Conservation (phyloP, 1,140 invertebrate species). For the Pseudomyrmex concolor region DNA sequence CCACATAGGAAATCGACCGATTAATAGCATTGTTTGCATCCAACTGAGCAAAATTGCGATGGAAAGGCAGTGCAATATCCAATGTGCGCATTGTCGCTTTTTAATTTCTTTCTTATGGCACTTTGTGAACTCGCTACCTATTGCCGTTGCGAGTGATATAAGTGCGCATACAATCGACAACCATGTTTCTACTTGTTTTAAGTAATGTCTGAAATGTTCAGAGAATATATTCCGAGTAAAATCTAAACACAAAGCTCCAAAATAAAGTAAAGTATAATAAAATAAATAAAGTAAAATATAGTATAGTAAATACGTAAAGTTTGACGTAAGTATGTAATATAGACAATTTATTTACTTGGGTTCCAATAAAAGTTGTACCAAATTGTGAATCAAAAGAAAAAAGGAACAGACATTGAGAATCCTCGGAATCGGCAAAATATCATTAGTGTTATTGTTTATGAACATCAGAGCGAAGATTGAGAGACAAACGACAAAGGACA, state of each 20-base stretch:
- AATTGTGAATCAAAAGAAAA: constrained; percentile 44
- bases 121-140: not conserved
- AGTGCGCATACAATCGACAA: constrained; percentile 64
- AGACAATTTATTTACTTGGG: constrained; percentile 50
- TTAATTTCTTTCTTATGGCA: not conserved
- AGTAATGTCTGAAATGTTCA: constrained; percentile 61
- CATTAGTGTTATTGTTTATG: not conserved
- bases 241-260: too few relatives aligned
- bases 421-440: not conserved
- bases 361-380: constrained; percentile 46
- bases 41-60: constrained; percentile 84
- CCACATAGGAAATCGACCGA: constrained; percentile 84
- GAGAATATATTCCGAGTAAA: not conserved
- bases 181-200: constrained; percentile 64
- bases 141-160: constrained; percentile 68
- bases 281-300: not conserved
- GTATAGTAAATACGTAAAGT: too few relatives aligned
- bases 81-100: constrained; percentile 65
- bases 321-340: not conserved
- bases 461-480: constrained; percentile 58
- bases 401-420: constrained; percentile 22
- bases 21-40: constrained; percentile 85
- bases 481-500: constrained; percentile 72
- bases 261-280: not conserved
- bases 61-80: constrained; percentile 82